Percentiles rank a stretch among this genome's conserved stretches.
Evolutionary conservation across 2,797 vertebrate species (phyloP).

Genomic region (Cossypha dichroa): DNA sequence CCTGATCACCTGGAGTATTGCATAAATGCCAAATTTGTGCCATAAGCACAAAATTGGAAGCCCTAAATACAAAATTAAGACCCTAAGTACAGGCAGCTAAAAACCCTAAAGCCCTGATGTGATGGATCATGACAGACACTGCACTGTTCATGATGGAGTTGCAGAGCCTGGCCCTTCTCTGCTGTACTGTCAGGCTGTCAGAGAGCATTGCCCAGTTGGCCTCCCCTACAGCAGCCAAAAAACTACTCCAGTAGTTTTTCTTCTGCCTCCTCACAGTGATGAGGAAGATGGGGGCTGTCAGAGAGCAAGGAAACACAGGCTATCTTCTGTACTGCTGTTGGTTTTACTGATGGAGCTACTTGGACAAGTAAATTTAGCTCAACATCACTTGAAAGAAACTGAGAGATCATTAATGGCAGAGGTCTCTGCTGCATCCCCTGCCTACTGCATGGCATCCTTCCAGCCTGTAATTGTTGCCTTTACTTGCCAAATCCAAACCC

Average conservation of each 20-base stretch:
- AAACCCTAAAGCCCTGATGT: background rate
- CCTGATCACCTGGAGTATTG: background rate
- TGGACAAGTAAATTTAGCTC: background rate
- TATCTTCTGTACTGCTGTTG: background rate
- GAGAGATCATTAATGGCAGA: background rate
- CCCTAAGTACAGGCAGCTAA: background rate
- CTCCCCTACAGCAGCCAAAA: background rate
- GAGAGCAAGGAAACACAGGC: background rate
- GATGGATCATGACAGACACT: background rate
- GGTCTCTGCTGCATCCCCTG: background rate
- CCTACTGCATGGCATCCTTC: background rate
- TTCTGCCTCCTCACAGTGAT: background rate
- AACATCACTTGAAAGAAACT: no score
- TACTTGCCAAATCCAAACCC: background rate
- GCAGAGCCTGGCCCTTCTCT: background rate
- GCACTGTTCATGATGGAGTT: background rate
- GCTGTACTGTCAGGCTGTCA: rapidly evolving
- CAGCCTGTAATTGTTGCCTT: background rate
- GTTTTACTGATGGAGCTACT: background rate
- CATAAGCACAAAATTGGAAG: background rate
- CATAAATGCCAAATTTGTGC: background rate
- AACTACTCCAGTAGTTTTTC: no score
- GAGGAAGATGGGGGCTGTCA: background rate
- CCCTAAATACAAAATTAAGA: background rate
- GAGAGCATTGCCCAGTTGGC: rapidly evolving